Evolutionary conservation across 2,113 vertebrate species (phyloP).

Genomic region (Thymallus thymallus): DNA sequence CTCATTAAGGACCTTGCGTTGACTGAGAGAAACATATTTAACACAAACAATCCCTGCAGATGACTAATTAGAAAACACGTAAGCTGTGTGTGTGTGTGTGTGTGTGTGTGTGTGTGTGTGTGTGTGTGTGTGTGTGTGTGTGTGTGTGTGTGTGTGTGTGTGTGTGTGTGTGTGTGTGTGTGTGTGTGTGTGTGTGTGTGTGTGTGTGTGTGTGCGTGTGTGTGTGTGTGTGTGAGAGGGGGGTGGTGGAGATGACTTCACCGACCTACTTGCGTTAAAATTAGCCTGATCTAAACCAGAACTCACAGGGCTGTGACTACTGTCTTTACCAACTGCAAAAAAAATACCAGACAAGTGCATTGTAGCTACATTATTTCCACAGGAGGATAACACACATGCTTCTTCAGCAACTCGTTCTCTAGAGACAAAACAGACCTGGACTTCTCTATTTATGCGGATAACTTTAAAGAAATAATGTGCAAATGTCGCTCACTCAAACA

Average conservation of each 20-base stretch:
- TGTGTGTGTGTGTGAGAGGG: too few relatives aligned
- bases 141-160: too few relatives aligned
- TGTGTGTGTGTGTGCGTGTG: background rate
- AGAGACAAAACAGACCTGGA: too few relatives aligned
- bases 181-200: background rate
- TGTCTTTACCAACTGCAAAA: conserved; percentile 19
- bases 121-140: background rate
- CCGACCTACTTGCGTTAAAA: conserved; percentile 50
- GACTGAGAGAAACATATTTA: conserved; percentile 10
- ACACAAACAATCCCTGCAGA: conserved; percentile 36
- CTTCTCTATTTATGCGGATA: too few relatives aligned
- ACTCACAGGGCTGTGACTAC: conserved; percentile 18
- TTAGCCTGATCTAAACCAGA: conserved; percentile 48
- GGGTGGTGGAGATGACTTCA: conserved; percentile 33
- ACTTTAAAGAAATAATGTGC: too few relatives aligned
- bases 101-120: background rate
- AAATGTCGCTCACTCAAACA: too few relatives aligned
- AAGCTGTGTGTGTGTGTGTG: background rate
- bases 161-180: background rate
- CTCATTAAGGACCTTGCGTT: conserved; percentile 19
- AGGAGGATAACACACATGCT: background rate
- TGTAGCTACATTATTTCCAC: background rate
- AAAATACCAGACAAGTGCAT: background rate
- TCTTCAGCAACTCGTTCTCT: background rate
- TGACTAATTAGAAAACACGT: conserved; percentile 38